phyloP scores from a whole-genome alignment of 1,140 invertebrate genomes.

The Drosophila santomea region DNA sequence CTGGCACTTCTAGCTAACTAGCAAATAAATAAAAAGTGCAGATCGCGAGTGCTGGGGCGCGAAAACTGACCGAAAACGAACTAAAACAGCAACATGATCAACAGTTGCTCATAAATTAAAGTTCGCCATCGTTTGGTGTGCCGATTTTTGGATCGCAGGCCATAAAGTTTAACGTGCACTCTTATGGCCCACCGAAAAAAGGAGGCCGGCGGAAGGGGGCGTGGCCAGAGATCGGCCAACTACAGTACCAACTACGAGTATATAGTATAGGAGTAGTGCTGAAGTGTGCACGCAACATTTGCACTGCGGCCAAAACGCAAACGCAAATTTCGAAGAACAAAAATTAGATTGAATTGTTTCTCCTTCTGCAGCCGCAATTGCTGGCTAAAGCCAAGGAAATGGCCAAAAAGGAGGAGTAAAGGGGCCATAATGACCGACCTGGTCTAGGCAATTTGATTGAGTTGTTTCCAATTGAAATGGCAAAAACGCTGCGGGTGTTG shows the following conservation, averaged over 20 bases:
- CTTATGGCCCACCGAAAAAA: slow-evolving; percentile 50
- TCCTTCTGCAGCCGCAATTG: slow-evolving; percentile 43
- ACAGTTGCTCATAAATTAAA: slow-evolving; percentile 66
- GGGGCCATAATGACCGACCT: slow-evolving; percentile 69
- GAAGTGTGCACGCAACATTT: slow-evolving; percentile 57
- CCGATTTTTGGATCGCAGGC: slow-evolving; percentile 60
- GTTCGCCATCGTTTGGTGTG: slow-evolving; percentile 38
- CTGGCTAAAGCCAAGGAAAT: slow-evolving; percentile 23
- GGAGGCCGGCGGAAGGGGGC: slow-evolving; percentile 14
- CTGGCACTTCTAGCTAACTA: background rate
- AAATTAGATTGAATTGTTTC: slow-evolving; percentile 81
- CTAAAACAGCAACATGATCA: slow-evolving; percentile 38
- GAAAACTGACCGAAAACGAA: background rate
- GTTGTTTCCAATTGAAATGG: slow-evolving; percentile 81
- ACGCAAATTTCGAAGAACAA: slow-evolving; percentile 69
- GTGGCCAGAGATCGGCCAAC: slow-evolving; percentile 19
- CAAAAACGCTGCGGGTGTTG: slow-evolving; percentile 78
- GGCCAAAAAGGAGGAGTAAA: background rate
- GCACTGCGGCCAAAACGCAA: slow-evolving; percentile 54
- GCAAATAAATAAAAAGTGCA: slow-evolving; percentile 12
- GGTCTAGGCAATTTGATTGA: slow-evolving; percentile 76
- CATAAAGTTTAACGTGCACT: slow-evolving; percentile 75
- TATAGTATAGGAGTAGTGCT: background rate
- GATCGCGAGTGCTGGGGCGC: background rate
- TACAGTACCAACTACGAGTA: slow-evolving; percentile 6